Percentiles rank a stretch among this genome's conserved stretches.
These are phyloP conservation scores for Helleia helle DNA, from an alignment of 2,888 invertebrate species.

Conservation along the genomic window DNA sequence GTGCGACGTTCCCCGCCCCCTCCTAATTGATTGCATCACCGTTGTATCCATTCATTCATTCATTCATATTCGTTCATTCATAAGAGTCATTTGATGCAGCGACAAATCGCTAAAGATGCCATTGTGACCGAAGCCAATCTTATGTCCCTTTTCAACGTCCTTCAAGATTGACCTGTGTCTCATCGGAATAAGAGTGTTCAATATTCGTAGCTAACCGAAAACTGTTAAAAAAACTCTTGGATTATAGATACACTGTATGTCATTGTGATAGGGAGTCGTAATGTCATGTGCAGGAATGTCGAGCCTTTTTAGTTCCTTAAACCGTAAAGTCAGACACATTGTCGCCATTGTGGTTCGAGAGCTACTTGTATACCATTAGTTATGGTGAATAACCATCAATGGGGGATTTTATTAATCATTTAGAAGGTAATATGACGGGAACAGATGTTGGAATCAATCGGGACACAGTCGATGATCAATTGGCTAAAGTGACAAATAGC, in stretches of 20 bases:
- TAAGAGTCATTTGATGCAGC: slow-evolving; percentile 52
- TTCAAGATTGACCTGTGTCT: slow-evolving; percentile 8
- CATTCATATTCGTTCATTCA: slow-evolving; percentile 34
- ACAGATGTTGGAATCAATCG: slow-evolving; percentile 8
- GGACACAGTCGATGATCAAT: too few species aligned
- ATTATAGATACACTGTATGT: too few species aligned
- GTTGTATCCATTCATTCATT: slow-evolving; percentile 26
- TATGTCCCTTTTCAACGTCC: slow-evolving; percentile 3
- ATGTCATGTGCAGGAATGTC: slow-evolving; percentile 50
- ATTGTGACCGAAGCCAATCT: slow-evolving; percentile 14
- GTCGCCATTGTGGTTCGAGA: slow-evolving; percentile 37
- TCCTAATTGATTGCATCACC: slow-evolving; percentile 67
- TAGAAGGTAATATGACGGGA: slow-evolving; percentile 18
- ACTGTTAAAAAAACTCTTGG: too few species aligned
- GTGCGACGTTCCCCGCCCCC: slow-evolving; percentile 33
- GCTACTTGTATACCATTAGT: slow-evolving; percentile 52
- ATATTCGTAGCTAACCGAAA: too few species aligned
- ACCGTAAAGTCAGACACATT: slow-evolving; percentile 41
- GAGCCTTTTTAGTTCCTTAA: slow-evolving; percentile 35
- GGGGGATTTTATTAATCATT: slow-evolving; percentile 23
- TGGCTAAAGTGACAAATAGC: slow-evolving; percentile 6
- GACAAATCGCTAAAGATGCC: slow-evolving; percentile 48
- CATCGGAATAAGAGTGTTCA: too few species aligned
- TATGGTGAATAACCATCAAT: slow-evolving; percentile 50
- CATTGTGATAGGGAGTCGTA: too few species aligned